Conservation (phyloP, 2,113 vertebrate species). For the Dipodomys spectabilis region DNA sequence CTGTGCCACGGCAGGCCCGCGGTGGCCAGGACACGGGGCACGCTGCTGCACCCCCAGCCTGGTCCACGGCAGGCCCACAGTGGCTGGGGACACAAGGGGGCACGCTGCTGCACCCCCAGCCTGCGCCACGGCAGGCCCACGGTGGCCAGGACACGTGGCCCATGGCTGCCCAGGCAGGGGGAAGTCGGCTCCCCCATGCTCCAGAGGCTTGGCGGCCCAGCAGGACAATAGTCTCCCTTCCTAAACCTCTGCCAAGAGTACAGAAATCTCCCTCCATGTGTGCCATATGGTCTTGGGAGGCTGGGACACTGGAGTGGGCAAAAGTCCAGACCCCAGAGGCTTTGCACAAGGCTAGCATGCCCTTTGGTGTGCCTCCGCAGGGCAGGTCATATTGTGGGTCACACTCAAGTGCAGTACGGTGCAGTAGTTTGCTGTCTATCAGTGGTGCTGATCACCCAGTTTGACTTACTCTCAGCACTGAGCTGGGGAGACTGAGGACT, state of each 20-base stretch:
- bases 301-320: neutral
- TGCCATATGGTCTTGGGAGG: too few relatives aligned
- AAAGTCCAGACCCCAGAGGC: neutral
- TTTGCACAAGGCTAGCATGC: rapidly evolving
- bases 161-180: neutral
- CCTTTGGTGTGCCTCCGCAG: rapidly evolving
- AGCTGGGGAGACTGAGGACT: rapidly evolving
- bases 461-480: neutral
- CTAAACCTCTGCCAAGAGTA: too few relatives aligned
- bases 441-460: neutral
- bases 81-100: too few relatives aligned
- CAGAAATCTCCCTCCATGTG: too few relatives aligned
- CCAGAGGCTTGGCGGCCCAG: rapidly evolving
- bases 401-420: neutral
- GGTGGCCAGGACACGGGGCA: too few relatives aligned
- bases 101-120: too few relatives aligned
- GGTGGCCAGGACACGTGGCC: rapidly evolving
- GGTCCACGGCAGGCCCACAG: too few relatives aligned
- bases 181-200: rapidly evolving
- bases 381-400: neutral
- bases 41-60: too few relatives aligned
- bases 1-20: rapidly evolving
- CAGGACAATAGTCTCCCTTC: too few relatives aligned
- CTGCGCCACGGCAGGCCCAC: neutral
- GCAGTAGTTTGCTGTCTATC: neutral